Evolutionary conservation across 2,797 vertebrate genomes (phyloP), one percentile per base, ranked within the genome.

Genomic region (Neopelma chrysocephalum): DNA sequence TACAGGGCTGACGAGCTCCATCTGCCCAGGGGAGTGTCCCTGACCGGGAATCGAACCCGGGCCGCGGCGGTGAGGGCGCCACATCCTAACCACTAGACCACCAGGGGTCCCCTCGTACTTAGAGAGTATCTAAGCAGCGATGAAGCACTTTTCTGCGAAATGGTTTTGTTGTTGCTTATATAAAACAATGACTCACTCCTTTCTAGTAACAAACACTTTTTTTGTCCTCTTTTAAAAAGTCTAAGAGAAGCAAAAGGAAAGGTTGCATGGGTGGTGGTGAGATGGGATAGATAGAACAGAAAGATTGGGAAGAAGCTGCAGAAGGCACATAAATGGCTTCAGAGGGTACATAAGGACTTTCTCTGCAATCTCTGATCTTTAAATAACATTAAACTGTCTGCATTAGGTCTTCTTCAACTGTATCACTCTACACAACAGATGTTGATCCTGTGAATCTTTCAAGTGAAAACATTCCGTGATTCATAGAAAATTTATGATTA

Each of bases 401-500:
- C 64, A 77, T 92, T 95, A 90, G 79, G 86, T 76, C 85, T 93
- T 93, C 76, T 88, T 96, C 75, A 92, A 75, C 89, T 89, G 77
- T 94, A 95, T 90, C 93, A 78, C 70, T 94, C 91, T 60, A 91
- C 29, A 53, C 36, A 95, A 72, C 96, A 96, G 92, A 96, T 97
- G 96, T 84, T 12, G 53, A 93, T 96, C 91, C 91, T 4, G 60
- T 94, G 94, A 91, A 95, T 75, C 93, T 95, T 96, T 97, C 91
- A 96, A 89, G 82, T 94, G 85, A 95, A 96, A 96, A 95, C 96
- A 86, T 97, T 95, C 85, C 7, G 2, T 91, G 93, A 93, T 96
- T 97, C 90, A 82, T n/a, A 92, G 94, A 96, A 96, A 96, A 97
- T 96, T 97, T 97, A 97, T 95, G 95, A 96, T 97, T 93, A 96